Evolutionary conservation across 2,797 vertebrate species (phyloP).

Genomic region (Pipistrellus pygmaeus): DNA sequence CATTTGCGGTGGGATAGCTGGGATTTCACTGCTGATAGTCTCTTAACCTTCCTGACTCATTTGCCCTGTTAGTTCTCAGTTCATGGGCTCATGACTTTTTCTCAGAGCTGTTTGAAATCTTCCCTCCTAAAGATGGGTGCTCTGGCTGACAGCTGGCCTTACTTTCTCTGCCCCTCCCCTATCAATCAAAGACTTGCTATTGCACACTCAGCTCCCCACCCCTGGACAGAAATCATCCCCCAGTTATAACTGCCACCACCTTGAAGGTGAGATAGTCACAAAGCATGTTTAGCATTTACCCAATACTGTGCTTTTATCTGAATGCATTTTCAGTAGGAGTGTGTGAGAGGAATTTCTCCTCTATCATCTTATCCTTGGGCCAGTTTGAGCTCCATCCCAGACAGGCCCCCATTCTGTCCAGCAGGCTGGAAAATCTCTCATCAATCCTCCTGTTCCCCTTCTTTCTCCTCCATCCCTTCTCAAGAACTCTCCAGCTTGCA

Average conservation of each 20-base stretch:
- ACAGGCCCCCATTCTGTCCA: not conserved
- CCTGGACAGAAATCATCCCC: not conserved
- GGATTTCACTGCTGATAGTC: slow-evolving; percentile 6
- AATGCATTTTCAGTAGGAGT: not conserved
- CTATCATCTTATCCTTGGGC: not conserved
- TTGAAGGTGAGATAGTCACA: slow-evolving; percentile 30
- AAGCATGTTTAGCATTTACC: not conserved
- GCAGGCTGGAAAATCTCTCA: not conserved
- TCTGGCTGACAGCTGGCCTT: not conserved
- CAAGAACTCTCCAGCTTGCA: not conserved
- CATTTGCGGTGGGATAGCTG: not conserved
- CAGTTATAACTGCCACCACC: not conserved
- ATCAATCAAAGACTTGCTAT: not conserved
- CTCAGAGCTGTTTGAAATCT: not conserved
- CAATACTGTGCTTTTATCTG: slow-evolving; percentile 14
- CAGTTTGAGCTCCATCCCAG: not conserved
- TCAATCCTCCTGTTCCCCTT: too few species aligned
- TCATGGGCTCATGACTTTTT: slow-evolving; percentile 18
- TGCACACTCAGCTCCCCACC: not conserved
- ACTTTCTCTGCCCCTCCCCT: not conserved
- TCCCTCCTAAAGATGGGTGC: not conserved
- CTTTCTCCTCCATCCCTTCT: not conserved
- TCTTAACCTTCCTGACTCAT: slow-evolving; percentile 18
- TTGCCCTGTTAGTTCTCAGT: slow-evolving; percentile 11
- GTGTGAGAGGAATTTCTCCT: not conserved